Percentiles rank a stretch among this genome's conserved stretches.
These are phyloP conservation scores for Piscicola geometra DNA, from an alignment of 2,888 invertebrate species.

Conservation along the genomic window DNA sequence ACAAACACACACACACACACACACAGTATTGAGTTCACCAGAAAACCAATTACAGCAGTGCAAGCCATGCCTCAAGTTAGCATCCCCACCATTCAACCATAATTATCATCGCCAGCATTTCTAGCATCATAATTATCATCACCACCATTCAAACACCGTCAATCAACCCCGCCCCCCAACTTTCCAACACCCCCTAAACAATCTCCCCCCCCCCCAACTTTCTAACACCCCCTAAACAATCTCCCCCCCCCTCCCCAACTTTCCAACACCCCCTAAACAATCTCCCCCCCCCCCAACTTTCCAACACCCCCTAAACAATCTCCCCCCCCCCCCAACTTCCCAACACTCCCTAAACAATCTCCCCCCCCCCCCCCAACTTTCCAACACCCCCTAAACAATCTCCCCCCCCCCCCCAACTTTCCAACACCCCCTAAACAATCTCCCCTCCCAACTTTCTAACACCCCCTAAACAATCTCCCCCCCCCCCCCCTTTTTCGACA, in stretches of 20 bases:
- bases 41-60: conserved; percentile 7
- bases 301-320: too few relatives aligned
- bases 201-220: too few relatives aligned
- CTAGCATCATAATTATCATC: not conserved
- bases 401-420: not conserved
- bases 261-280: too few relatives aligned
- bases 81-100: too few relatives aligned
- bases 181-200: too few relatives aligned
- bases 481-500: not conserved
- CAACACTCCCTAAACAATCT: not conserved
- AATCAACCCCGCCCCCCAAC: too few relatives aligned
- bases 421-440: not conserved
- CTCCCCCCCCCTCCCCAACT: too few relatives aligned
- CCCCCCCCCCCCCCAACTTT: not conserved
- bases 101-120: too few relatives aligned
- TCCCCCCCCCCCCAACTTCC: too few relatives aligned
- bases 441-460: not conserved
- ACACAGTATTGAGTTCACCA: conserved; percentile 25
- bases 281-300: too few relatives aligned
- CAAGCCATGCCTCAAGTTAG: conserved; percentile 20
- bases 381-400: too few relatives aligned
- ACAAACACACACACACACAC: conserved; percentile 16
- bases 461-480: not conserved
- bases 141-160: not conserved
- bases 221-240: too few relatives aligned